These are phyloP conservation scores for Trichonephila inaurata DNA, from an alignment of 1,140 invertebrate species.

Conservation along the genomic window DNA sequence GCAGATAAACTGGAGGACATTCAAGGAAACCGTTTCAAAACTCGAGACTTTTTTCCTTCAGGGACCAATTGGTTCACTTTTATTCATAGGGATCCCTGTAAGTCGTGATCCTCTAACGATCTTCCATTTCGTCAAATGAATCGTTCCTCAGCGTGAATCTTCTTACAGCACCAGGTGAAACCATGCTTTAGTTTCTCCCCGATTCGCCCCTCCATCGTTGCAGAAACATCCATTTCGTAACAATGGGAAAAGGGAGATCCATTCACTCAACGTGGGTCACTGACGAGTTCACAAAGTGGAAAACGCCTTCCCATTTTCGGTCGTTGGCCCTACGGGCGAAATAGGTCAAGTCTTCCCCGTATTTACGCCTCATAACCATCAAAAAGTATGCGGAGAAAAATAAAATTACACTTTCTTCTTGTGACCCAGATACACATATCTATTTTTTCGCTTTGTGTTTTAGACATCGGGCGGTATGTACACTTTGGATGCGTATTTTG, in stretches of 20 bases:
- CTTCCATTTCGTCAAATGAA: background rate
- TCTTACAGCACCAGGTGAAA: background rate
- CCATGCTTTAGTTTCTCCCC: background rate
- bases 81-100: too few relatives aligned
- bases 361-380: constrained; percentile 1
- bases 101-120: background rate
- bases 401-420: background rate
- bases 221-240: background rate
- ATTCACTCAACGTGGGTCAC: background rate
- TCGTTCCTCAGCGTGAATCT: background rate
- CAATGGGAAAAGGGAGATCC: background rate
- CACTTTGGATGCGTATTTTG: background rate
- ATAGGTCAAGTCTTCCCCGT: constrained; percentile 16
- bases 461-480: background rate
- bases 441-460: constrained; percentile 14
- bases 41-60: too few relatives aligned
- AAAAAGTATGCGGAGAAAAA: background rate
- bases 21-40: too few relatives aligned
- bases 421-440: constrained; percentile 16
- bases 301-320: constrained; percentile 4
- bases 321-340: background rate
- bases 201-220: background rate
- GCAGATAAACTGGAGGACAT: too few relatives aligned
- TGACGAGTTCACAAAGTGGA: background rate
- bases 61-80: too few relatives aligned